Evolutionary conservation across 2,888 invertebrate genomes (phyloP).

Genomic region (Salpingus planirostris): DNA sequence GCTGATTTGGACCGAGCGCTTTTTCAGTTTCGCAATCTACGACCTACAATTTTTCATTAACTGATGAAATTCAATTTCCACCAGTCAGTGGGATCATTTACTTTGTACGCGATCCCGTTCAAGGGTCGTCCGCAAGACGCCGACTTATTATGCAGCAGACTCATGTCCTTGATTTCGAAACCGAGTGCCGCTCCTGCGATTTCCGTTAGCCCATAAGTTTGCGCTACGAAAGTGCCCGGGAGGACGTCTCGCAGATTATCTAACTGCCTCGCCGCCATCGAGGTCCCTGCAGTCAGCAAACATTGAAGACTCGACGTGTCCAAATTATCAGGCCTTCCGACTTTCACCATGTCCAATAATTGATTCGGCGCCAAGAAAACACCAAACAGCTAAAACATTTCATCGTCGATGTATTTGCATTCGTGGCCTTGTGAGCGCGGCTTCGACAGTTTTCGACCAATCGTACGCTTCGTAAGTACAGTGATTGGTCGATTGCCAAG

Average conservation of each 20-base stretch:
- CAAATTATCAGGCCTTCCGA: not conserved
- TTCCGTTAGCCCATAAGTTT: not conserved
- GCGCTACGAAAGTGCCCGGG: not conserved
- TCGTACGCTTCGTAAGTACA: no score
- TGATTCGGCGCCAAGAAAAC: constrained; percentile 1
- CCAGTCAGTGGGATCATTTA: no score
- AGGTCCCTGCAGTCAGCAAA: not conserved
- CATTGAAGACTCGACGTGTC: not conserved
- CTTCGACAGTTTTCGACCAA: no score
- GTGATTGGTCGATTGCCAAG: no score
- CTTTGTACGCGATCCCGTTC: not conserved
- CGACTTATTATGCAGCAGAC: not conserved
- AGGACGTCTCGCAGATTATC: not conserved
- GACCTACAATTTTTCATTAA: no score
- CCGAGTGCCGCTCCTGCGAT: not conserved
- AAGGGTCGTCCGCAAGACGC: not conserved
- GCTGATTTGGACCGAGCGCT: not conserved
- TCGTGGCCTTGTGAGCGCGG: no score
- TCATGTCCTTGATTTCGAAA: not conserved
- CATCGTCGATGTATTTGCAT: no score
- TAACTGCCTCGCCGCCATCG: not conserved
- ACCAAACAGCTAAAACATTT: no score
- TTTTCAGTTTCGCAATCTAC: constrained; percentile 1
- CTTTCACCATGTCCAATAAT: not conserved
- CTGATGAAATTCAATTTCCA: no score